Evolutionary conservation across 2,888 invertebrate species (phyloP).

Genomic region (Alloplasta piceator): DNA sequence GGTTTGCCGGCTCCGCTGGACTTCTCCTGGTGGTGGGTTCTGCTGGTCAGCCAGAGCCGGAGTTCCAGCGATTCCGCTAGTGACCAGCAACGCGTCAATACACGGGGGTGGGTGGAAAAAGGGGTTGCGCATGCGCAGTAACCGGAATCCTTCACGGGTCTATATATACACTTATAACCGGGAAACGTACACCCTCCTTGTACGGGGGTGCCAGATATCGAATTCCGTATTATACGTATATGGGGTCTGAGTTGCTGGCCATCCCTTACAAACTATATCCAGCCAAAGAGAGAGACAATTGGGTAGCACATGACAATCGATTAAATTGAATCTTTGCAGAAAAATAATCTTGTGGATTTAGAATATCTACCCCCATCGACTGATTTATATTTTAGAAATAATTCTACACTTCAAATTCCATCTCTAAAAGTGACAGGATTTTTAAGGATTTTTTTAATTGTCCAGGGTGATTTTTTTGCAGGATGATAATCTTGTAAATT

Average conservation of each 20-base stretch:
- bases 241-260: not conserved
- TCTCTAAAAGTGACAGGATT: too few relatives aligned
- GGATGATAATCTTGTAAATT: too few relatives aligned
- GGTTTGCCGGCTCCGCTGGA: conserved; percentile 49
- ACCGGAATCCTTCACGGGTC: conserved; percentile 56
- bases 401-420: not conserved
- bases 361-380: not conserved
- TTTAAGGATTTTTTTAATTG: too few relatives aligned
- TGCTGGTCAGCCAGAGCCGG: conserved; percentile 75
- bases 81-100: conserved; percentile 82
- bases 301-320: not conserved
- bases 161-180: conserved; percentile 49
- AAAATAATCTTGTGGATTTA: not conserved
- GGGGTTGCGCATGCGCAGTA: conserved; percentile 80
- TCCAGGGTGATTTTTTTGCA: too few relatives aligned
- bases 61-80: conserved; percentile 74
- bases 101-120: conserved; percentile 77
- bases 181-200: conserved; percentile 49
- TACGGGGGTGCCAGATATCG: conserved; percentile 36
- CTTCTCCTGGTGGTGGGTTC: conserved; percentile 59
- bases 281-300: not conserved
- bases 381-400: not conserved
- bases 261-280: conserved; percentile 14
- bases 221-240: conserved; percentile 34
- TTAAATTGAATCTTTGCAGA: not conserved